A percentile compares a stretch with the other conserved stretches of the same genome.
Conservation (phyloP, 2,797 vertebrate species). For the Streptopelia turtur region DNA sequence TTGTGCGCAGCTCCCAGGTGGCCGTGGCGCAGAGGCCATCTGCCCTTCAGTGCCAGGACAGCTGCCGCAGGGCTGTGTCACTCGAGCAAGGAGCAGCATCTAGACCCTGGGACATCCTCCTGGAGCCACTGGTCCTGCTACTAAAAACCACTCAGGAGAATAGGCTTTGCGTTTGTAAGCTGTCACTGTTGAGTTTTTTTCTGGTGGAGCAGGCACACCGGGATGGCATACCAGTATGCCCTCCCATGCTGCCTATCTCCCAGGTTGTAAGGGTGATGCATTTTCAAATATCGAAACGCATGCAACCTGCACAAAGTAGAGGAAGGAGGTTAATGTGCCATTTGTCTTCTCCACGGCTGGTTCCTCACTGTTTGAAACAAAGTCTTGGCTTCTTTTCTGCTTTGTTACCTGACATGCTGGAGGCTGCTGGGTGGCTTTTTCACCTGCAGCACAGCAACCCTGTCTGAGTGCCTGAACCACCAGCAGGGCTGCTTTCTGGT, state of each 20-base stretch:
- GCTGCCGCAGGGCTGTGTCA: neutral
- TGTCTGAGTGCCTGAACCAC: accelerated
- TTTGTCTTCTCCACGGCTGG: neutral
- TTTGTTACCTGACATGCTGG: accelerated
- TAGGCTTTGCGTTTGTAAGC: neutral
- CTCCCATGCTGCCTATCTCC: accelerated
- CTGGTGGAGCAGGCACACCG: accelerated
- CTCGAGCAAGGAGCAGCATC: accelerated
- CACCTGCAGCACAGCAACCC: neutral
- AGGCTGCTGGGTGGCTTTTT: neutral
- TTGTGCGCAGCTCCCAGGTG: accelerated
- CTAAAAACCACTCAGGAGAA: neutral
- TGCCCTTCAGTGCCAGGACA: accelerated
- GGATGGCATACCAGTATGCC: neutral
- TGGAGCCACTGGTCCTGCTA: neutral
- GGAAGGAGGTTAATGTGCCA: neutral
- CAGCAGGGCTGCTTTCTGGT: neutral
- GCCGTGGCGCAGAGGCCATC: neutral
- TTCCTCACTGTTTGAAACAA: neutral
- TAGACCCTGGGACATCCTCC: accelerated
- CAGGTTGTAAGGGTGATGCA: neutral
- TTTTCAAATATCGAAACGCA: neutral
- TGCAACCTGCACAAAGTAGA: neutral
- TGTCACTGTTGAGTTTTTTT: neutral
- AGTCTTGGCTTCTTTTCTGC: neutral